Evolutionary conservation across 2,113 vertebrate species (phyloP).

Genomic region (Propithecus coquereli): DNA sequence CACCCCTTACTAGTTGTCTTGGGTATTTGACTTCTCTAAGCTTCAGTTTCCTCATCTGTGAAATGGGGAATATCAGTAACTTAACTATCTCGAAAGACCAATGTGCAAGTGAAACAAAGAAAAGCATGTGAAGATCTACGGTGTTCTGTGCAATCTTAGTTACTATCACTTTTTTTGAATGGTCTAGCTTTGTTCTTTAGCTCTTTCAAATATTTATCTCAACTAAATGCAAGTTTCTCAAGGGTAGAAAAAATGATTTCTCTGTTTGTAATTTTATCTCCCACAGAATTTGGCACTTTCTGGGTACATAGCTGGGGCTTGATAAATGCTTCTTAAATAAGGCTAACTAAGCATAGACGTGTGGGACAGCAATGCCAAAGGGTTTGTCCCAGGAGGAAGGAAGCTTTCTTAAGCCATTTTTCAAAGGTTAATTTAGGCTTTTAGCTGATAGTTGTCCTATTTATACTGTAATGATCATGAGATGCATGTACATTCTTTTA

Average conservation of each 20-base stretch:
- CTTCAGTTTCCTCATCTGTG: not conserved
- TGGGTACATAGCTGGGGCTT: not conserved
- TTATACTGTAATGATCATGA: not conserved
- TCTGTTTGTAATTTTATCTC: constrained; percentile 3
- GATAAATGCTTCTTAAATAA: not conserved
- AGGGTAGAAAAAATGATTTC: not conserved
- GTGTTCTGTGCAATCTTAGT: not conserved
- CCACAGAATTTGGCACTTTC: not conserved
- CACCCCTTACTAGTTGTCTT: not conserved
- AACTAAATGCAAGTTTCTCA: not conserved
- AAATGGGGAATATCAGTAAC: not conserved
- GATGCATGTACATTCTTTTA: not conserved
- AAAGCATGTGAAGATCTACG: not conserved
- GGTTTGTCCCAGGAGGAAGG: not conserved
- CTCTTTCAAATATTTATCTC: not conserved
- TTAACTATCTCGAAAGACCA: not conserved
- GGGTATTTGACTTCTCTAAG: not conserved
- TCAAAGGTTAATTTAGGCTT: not conserved
- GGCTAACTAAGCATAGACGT: not conserved
- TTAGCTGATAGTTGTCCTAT: not conserved
- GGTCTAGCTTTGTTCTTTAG: not conserved
- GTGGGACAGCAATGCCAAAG: not conserved
- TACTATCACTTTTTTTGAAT: not conserved
- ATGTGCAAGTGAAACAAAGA: not conserved
- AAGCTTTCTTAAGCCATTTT: not conserved